phyloP scores from a whole-genome alignment of 2,113 vertebrate species.

The Galemys pyrenaicus region DNA sequence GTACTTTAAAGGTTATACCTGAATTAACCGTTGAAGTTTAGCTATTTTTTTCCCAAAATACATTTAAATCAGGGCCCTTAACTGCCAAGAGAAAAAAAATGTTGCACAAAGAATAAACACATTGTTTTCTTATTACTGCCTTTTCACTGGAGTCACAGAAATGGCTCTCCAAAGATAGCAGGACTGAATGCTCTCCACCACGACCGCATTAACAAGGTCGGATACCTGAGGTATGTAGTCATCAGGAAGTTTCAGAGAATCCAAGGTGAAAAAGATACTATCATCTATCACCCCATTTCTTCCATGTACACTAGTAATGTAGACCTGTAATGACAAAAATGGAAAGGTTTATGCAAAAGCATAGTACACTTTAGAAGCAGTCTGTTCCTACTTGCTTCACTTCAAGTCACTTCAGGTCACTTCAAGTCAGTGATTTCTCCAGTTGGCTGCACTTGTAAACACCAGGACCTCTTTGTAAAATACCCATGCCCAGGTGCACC shows the following conservation, averaged over 20 bases:
- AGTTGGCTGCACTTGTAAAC: neutral
- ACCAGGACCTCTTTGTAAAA: neutral
- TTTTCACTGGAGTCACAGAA: conserved; percentile 87
- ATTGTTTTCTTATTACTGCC: conserved; percentile 74
- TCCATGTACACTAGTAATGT: conserved; percentile 86
- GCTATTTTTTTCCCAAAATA: neutral
- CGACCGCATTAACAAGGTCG: conserved; percentile 88
- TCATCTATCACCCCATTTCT: conserved; percentile 89
- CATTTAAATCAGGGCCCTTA: neutral
- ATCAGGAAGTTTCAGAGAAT: conserved; percentile 89
- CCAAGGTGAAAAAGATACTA: conserved; percentile 91
- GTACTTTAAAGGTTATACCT: neutral
- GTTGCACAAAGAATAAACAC: neutral
- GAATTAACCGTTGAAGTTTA: neutral
- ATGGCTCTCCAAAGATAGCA: conserved; percentile 92
- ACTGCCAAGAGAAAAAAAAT: neutral
- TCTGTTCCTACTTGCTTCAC: neutral
- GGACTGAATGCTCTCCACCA: conserved; percentile 91
- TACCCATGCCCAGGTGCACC: neutral
- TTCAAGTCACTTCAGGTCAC: neutral
- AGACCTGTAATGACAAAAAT: conserved; percentile 83
- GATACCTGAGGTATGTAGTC: conserved; percentile 85
- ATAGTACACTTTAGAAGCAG: too few relatives aligned
- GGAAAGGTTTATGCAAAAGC: neutral
- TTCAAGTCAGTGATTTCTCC: neutral